These are phyloP conservation scores for Xylocampa areola DNA, from an alignment of 2,888 invertebrate genomes.

Conservation along the genomic window DNA sequence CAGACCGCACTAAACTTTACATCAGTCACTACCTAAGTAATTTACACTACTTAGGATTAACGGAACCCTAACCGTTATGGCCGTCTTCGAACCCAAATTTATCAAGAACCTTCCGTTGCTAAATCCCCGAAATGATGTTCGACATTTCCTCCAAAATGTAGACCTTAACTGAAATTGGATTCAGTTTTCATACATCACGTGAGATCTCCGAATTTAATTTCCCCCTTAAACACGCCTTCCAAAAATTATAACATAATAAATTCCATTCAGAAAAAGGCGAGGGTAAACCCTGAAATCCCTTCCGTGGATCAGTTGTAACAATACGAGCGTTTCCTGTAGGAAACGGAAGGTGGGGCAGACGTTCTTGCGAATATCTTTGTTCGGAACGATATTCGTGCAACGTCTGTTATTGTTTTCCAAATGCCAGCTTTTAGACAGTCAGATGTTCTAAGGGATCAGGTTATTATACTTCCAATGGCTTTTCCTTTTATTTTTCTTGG, in stretches of 20 bases:
- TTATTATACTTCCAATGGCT: conserved; percentile 4
- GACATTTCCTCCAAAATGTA: conserved; percentile 35
- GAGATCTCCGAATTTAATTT: conserved; percentile 44
- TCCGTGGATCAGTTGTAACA: conserved; percentile 63
- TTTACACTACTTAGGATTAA: conserved; percentile 50
- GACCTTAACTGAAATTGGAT: conserved; percentile 40
- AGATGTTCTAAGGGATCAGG: conserved; percentile 11
- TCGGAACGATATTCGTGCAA: conserved; percentile 43
- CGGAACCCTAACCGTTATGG: conserved; percentile 19
- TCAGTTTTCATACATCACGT: conserved; percentile 51
- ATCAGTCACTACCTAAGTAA: conserved; percentile 46
- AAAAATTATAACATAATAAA: conserved; percentile 63
- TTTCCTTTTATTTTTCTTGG: not conserved
- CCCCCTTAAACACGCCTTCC: conserved; percentile 43
- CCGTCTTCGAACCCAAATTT: conserved; percentile 43
- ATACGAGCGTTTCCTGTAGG: conserved; percentile 65
- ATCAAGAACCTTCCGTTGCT: conserved; percentile 36
- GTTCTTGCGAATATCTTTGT: conserved; percentile 65
- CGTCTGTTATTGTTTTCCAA: conserved; percentile 49
- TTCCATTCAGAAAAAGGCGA: conserved; percentile 57
- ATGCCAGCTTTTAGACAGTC: conserved; percentile 31
- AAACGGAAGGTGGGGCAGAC: conserved; percentile 67
- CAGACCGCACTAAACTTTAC: conserved; percentile 36
- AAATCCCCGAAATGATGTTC: conserved; percentile 47
- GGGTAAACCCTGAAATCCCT: conserved; percentile 55